Percentiles rank a stretch among this genome's conserved stretches.
Conservation (phyloP, 1,140 invertebrate species). For the Drosophila sp. region DNA sequence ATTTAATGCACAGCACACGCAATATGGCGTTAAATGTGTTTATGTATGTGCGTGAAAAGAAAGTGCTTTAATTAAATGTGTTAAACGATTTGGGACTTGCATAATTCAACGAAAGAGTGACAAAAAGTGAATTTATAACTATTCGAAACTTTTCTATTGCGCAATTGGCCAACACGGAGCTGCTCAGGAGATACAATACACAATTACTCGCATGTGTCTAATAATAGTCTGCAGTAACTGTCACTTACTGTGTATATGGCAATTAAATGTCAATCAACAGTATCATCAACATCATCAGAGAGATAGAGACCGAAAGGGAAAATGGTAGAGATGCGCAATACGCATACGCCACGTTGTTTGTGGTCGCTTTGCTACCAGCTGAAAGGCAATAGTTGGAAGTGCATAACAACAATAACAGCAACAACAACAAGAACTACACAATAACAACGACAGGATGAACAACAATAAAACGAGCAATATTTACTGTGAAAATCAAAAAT, state of each 20-base stretch:
- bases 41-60: conserved; percentile 65
- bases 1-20: conserved; percentile 79
- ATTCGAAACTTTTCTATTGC: conserved; percentile 32
- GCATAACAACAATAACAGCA: conserved; percentile 21
- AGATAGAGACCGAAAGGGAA: neutral
- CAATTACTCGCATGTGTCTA: conserved; percentile 28
- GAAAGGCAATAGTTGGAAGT: conserved; percentile 28
- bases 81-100: conserved; percentile 64
- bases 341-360: conserved; percentile 28
- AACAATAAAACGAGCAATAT: conserved; percentile 24
- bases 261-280: conserved; percentile 65
- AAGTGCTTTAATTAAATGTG: conserved; percentile 76
- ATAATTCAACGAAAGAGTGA: conserved; percentile 61
- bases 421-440: conserved; percentile 8
- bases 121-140: conserved; percentile 39
- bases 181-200: conserved; percentile 5
- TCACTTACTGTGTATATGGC: conserved; percentile 38
- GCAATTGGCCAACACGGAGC: conserved; percentile 20
- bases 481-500: conserved; percentile 59
- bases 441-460: neutral
- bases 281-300: conserved; percentile 14
- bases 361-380: neutral
- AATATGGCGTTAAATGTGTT: conserved; percentile 21
- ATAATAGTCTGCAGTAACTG: conserved; percentile 31
- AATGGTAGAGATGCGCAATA: conserved; percentile 11